phyloP scores from a whole-genome alignment of 2,888 invertebrate genomes.

The Megaustenia siamemsis region DNA sequence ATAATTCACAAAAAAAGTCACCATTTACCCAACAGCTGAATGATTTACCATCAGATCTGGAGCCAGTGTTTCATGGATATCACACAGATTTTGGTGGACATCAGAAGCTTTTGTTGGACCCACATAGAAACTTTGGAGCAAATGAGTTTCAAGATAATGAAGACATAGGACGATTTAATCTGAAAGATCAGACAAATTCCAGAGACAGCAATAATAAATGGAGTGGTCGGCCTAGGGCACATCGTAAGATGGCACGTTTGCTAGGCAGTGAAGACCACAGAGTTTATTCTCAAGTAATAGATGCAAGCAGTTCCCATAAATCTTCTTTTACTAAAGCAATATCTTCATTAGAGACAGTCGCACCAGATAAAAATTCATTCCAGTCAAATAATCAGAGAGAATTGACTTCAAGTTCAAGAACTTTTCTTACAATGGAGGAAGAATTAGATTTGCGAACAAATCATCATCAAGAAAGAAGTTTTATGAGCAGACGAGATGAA shows the following conservation, averaged over 20 bases:
- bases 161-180: neutral
- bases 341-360: constrained; percentile 11
- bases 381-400: constrained; percentile 31
- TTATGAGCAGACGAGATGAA: constrained; percentile 22
- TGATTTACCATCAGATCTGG: constrained; percentile 42
- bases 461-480: constrained; percentile 45
- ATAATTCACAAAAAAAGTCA: constrained; percentile 37
- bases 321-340: constrained; percentile 10
- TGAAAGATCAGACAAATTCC: constrained; percentile 19
- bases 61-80: constrained; percentile 40
- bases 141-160: constrained; percentile 29
- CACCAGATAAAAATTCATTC: constrained; percentile 25
- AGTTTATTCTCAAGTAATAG: neutral
- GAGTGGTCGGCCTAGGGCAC: constrained; percentile 50
- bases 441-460: constrained; percentile 45
- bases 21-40: constrained; percentile 5
- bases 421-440: constrained; percentile 46
- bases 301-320: constrained; percentile 13
- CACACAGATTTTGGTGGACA: constrained; percentile 42
- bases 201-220: constrained; percentile 37
- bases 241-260: constrained; percentile 51
- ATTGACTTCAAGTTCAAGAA: neutral
- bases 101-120: constrained; percentile 23
- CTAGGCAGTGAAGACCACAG: constrained; percentile 39
- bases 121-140: constrained; percentile 13